Base-by-base conservation (phyloP, 1,140 invertebrate genomes). In the Neuroterus valhalla region DNA sequence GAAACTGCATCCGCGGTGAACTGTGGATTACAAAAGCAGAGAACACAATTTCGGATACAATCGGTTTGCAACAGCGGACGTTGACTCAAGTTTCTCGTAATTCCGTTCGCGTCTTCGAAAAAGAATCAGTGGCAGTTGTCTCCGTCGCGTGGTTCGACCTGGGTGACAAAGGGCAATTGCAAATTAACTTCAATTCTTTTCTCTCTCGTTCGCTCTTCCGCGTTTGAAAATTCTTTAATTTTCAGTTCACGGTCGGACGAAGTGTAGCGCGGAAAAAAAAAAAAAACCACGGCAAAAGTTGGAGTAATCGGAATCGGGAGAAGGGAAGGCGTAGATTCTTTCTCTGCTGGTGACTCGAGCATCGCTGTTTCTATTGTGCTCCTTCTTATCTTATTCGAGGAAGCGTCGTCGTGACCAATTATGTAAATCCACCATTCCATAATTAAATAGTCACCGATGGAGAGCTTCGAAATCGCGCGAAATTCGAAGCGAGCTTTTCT, bases 141-240 rank as follows among this genome's bases (percentile, higher is more conserved):
- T 70, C 50, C 70, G 23, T 66, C 70, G 23, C 74, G 44, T 62
- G 21, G 66, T 75, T 50, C 71, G 46, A 69, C 66, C 70, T 19
- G 55, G 68, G 44, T 38, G 66, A 46, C 68, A 72, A 31, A 26
- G 66, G 21, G 72, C 78, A 82, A 83, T 83, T 82, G 78, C 71
- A 76, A 83, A 83, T 83, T 81, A 82, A 81, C 77, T 78, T 76
- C 75, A 80, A 82, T 83, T 83, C 70, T 78, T 55, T 72, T 62
- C 71, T 67, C 52, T 72, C 52, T 67, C 67, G 71, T 78, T 72
- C 71, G 52, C 70, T 74, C 66, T 62, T 66, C 26, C 71, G 45
- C 67, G 67, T 74, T 76, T 38, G 66, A 75, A 71, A 80, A 75
- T 74, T 69, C 66, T 46, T 72, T 72, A 66, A 69, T 67, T 45